Evolutionary conservation across 1,140 invertebrate species (phyloP), one percentile per base, ranked within the genome.

Genomic region (Hydropsyche tenuis): DNA sequence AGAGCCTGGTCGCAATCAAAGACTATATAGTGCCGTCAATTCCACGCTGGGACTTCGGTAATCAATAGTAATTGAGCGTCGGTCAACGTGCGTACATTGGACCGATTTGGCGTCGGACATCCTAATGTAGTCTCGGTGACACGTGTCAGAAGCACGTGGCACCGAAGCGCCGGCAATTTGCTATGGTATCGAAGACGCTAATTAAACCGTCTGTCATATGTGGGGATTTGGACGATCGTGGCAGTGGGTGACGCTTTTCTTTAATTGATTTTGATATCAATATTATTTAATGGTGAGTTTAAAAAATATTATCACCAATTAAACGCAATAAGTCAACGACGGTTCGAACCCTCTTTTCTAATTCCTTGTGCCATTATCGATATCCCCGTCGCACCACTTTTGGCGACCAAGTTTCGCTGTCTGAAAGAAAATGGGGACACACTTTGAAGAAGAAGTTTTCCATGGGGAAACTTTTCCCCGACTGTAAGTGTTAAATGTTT

Each of bases 61-160:
- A 73, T 76, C 75, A 73, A 76, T 73, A 72, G 72, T 74, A 76
- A 76, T 76, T 76, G 75, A 76, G 72, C 70, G 65, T 51, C 60
- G 46, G 64, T 72, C 64, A 37, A 9, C 9, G 30, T n/a, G n/a
- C n/a, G n/a, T n/a, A 37, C 30, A 37, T 9, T 4, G 30, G 71
- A 70, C 72, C 48, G 46, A 53, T 64, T 27, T 48, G 43, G 48
- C 42, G 18, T 18, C 64, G 46, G 72, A 73, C 23, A 69, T 18
- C 45, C 62, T 56, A 64, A 71, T 73, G 70, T 73, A 69, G 62
- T 64, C 56, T 23, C 56, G 64, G 51, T 73, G 75, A 76, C 75
- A 76, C 72, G 72, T 76, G 75, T 76, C 75, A 76, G 63, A 69
- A 68, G 72, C 75, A 76, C 62, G 69, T 70, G 68, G 20, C 27